Base-by-base conservation (phyloP, 2,113 vertebrate species). In the Danionella cerebrum region DNA sequence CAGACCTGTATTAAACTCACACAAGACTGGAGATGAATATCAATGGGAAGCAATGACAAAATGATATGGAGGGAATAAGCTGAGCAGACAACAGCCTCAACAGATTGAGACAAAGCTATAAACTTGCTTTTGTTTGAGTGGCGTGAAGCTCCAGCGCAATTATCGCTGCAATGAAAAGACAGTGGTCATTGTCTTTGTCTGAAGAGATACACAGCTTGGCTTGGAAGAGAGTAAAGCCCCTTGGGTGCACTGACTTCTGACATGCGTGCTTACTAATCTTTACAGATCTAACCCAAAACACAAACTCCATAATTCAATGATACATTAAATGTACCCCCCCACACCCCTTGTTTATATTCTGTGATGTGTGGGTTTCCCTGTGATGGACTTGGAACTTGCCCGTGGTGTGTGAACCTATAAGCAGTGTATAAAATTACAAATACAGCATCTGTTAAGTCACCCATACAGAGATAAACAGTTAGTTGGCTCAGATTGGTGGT, bases 161-260 rank as follows among this genome's bases (percentile, higher is more conserved):
- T 64, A 50, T 55, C 47, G 69, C 33, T 50, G 52, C n/a, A 27
- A 0, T 57, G 45, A 41, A 57, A 38, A 16, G 57, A 41, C 47
- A 58, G 50, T 55, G 10, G 19, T 41, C 12, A 33, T 27, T 41
- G 52, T 39, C 33, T 64, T 68, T 68, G 58, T 68, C 48, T 54
- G 21, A 38, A 63, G 18, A 58, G 25, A 45, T 18, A 2, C 72
- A 48, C 52, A 70, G 73, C 71, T 48, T 36, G 76, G 66, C 70
- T 62, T 65, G 29, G 41, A 68, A 29, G 33, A 42, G 75, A n/a
- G n/a, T 60, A 68, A 68, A 67, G 55, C 41, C 72, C 70, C 67
- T 63, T 2, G 69, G 80, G 51, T 71, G 72, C 62, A n/a, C 62
- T 82, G 81, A 82, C 83, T 84, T 83, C 78, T 85, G 82, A 86